Conservation (phyloP, 2,113 vertebrate genomes). For the Eulemur macaco region DNA sequence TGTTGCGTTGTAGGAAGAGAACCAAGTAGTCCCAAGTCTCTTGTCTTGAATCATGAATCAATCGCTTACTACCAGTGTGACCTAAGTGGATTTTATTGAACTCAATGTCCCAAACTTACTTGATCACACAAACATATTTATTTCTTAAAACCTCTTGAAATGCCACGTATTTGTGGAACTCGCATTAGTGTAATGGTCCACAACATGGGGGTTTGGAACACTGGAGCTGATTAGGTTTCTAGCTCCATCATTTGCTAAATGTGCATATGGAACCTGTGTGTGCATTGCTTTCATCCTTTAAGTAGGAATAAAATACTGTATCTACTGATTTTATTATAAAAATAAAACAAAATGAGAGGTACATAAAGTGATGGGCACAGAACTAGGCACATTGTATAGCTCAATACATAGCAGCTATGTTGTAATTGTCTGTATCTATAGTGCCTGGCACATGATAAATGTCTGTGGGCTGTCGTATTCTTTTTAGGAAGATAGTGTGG, state of each 20-base stretch:
- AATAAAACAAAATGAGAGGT: neutral
- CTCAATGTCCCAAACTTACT: neutral
- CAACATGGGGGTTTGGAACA: neutral
- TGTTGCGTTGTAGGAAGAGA: rapidly evolving
- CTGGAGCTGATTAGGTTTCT: neutral
- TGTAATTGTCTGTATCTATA: neutral
- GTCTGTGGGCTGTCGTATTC: neutral
- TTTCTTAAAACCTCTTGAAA: neutral
- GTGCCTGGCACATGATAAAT: neutral
- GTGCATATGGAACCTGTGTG: neutral
- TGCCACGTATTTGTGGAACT: neutral
- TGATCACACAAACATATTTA: neutral
- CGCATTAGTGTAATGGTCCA: neutral
- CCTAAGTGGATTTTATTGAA: neutral
- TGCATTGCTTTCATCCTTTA: neutral
- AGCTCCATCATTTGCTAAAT: neutral
- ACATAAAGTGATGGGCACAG: neutral
- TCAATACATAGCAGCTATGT: neutral
- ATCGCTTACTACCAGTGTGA: neutral
- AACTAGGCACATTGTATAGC: neutral
- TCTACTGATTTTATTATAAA: neutral
- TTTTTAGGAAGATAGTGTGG: neutral
- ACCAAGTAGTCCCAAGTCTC: no score
- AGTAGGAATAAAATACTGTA: neutral
- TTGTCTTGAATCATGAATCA: neutral